Evolutionary conservation across 37 sponge, comb jelly and placozoan genomes (phyloP), one percentile per base, ranked within the genome.

Genomic region (Chondrilla cf. caribensis): DNA sequence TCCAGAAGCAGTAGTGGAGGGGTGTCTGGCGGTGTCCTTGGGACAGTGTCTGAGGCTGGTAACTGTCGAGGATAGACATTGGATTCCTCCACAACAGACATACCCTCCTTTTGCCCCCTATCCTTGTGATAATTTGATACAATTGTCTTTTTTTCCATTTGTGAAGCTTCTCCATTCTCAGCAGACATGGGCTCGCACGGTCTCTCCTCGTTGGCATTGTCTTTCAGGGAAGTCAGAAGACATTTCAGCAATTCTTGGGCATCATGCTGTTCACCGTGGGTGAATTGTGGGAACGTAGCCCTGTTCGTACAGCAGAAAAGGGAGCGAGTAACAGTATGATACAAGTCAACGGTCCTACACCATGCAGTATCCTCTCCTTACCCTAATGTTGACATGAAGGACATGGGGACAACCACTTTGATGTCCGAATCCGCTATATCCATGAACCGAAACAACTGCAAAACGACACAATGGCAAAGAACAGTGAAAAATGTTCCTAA

Each of bases 221-320:
- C 87, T n/a, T 87, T 82, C 33, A 90, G 47, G 29, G 38, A 58
- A 40, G 85, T 84, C 26, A 91, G 89, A 24, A 91, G 72, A 39
- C 76, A 84, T 6, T 80, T 81, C n/a, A 91, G 82, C 73, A 91
- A 19, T 70, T 91, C 92, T 58, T 91, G 92, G 9, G 92, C 92
- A 85, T 91, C 92, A 15, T 91, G 92, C 44, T 91, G 92, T 29
- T 58, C 25, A 24, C 58, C 72, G 26, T 60, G 67, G 15, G 84
- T 81, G 80, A 91, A 91, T 37, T 83, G 24, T 21, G 66, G 57
- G 57, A 43, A 29, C 18, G 35, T 31, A 6, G 26, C 4, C 59
- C 80, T 38, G 24, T 14, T 59, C 60, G 22, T 70, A 6, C 73
- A 70, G 35, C 21, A 18, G 70, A 24, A 18, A 24, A 18, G 19